These are phyloP conservation scores for Anableps anableps DNA, from an alignment of 2,797 vertebrate genomes.

Conservation along the genomic window DNA sequence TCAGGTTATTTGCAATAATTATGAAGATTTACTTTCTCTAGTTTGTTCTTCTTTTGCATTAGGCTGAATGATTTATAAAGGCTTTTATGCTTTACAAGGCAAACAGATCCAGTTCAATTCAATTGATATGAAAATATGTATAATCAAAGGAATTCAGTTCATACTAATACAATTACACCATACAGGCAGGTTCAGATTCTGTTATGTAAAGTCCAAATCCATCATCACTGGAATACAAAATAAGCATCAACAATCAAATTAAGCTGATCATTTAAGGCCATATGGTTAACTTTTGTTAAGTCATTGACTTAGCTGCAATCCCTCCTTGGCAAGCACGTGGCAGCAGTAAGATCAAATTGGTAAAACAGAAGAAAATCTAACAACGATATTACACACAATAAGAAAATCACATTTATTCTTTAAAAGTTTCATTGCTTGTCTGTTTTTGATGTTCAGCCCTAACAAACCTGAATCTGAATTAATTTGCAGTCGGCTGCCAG, in stretches of 20 bases:
- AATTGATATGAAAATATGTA: background rate
- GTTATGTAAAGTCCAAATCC: background rate
- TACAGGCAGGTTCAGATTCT: background rate
- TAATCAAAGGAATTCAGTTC: background rate
- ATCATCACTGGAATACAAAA: background rate
- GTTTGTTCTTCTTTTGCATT: background rate
- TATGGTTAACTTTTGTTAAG: background rate
- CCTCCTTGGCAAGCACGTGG: background rate
- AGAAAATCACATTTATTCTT: background rate
- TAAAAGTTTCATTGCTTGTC: background rate
- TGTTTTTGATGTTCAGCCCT: constrained; percentile 11
- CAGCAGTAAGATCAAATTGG: background rate
- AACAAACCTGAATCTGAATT: constrained; percentile 28
- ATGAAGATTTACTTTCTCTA: background rate
- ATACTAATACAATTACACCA: background rate
- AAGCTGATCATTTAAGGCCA: background rate
- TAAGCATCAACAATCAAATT: background rate
- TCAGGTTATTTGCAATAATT: background rate
- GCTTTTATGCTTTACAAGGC: background rate
- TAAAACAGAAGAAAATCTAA: background rate
- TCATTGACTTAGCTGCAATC: background rate
- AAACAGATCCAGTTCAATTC: background rate
- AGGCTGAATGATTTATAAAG: background rate
- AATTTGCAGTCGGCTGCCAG: constrained; percentile 90
- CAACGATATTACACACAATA: background rate